Percentiles rank a stretch among this genome's conserved stretches.
Conservation (phyloP, 1,140 invertebrate species). For the Diabrotica undecimpunctata region DNA sequence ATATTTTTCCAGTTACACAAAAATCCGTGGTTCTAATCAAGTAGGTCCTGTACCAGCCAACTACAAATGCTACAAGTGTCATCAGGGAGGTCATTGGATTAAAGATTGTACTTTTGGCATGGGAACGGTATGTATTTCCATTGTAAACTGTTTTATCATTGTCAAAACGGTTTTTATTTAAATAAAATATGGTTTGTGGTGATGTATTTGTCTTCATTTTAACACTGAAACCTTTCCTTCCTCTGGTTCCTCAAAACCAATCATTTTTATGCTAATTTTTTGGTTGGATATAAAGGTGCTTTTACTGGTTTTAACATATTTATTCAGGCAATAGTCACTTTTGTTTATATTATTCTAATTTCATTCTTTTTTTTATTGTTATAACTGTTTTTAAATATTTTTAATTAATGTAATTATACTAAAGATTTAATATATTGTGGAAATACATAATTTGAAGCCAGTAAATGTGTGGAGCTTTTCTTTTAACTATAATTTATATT, state of each 20-base stretch:
- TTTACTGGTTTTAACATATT: too few species aligned
- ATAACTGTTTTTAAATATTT: too few species aligned
- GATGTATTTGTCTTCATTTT: constrained; percentile 21
- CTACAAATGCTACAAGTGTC: constrained; percentile 91
- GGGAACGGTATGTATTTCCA: constrained; percentile 53
- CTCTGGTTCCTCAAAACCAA: not conserved
- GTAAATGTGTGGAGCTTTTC: too few species aligned
- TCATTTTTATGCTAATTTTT: too few species aligned
- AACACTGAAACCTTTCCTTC: not conserved
- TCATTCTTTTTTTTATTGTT: too few species aligned
- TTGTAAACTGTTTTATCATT: constrained; percentile 8
- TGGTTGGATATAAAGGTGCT: too few species aligned
- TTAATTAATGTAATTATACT: too few species aligned
- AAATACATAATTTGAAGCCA: too few species aligned
- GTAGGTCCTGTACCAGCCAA: constrained; percentile 82
- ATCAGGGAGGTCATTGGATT: constrained; percentile 92
- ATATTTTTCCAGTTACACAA: constrained; percentile 67
- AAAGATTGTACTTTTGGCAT: constrained; percentile 81
- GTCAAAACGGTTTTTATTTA: constrained; percentile 8
- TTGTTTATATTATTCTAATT: too few species aligned
- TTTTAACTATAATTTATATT: too few species aligned
- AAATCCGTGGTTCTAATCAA: constrained; percentile 81
- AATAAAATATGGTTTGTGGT: constrained; percentile 14
- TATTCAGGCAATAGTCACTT: too few species aligned
- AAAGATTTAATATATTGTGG: too few species aligned